Base-by-base conservation (phyloP, 1,140 invertebrate genomes). In the Ceratoteleas bidentatus region DNA sequence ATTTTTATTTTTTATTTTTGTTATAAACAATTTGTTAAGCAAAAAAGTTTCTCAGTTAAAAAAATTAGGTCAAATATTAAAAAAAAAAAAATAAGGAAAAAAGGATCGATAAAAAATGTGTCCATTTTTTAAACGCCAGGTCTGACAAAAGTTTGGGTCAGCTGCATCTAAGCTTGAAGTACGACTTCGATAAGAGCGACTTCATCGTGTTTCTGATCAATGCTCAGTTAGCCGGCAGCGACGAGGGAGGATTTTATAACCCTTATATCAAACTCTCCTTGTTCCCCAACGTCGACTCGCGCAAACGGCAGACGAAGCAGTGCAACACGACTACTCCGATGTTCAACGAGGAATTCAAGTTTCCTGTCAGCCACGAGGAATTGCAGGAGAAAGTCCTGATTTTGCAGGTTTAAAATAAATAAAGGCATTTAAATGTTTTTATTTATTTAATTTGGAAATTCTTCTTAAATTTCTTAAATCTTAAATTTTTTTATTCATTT, bases 171-270 rank as follows among this genome's bases (percentile, higher is more conserved):
- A 92, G 96, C n/a, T 92, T 98, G 6, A 96, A 96, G 82, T 98
- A 97, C 84, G 96, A 98, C 90, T 97, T 97, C 85, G 95, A 97
- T 88, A 93, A 96, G 84, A 97, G 96, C 15, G 97, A 98, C 89
- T 92, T 98, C 49, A 94, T 96, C 70, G 95, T 97, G 16, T 96
- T 97, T 90, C 90, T 98, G 45, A 97, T 98, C 90, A 61, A 90
- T 95, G 96, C 96, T 49, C 95, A 96, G 88, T 91, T 97, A 5
- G 95, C 95, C 11, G 94, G 95, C 49, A 95, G 95, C 85, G 95
- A 96, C 72, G 94, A 95, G 69, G 96, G 96, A 1, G 96, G 96
- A 7, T 97, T 97, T 89, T 96, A 96, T 76, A 96, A 97, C 89
- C 96, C 96, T 0, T 97, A 97, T 88, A 95, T 97, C 10, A 93